These are phyloP conservation scores for Serripes groenlandicus DNA, from an alignment of 2,888 invertebrate genomes.

Conservation along the genomic window DNA sequence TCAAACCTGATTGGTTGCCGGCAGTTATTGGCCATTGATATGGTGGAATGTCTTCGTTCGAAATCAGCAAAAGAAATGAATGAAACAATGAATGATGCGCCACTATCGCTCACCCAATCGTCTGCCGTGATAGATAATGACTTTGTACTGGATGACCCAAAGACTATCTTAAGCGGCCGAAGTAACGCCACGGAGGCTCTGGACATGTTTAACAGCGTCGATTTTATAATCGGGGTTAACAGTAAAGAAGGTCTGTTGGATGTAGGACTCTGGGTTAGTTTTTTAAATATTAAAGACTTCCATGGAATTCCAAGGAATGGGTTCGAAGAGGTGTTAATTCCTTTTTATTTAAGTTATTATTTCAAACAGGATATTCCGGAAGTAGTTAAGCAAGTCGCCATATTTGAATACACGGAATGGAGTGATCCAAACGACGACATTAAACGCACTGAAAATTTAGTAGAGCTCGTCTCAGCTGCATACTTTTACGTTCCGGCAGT, in stretches of 20 bases:
- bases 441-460: neutral
- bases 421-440: neutral
- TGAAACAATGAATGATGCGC: neutral
- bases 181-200: neutral
- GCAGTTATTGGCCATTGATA: neutral
- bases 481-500: neutral
- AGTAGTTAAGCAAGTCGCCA: neutral
- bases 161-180: neutral
- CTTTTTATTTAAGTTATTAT: neutral
- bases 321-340: neutral
- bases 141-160: neutral
- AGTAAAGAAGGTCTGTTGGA: neutral
- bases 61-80: neutral
- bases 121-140: slow-evolving; percentile 1
- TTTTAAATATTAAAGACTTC: neutral
- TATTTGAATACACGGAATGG: slow-evolving; percentile 1
- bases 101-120: neutral
- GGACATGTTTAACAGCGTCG: slow-evolving; percentile 14
- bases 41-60: neutral
- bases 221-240: neutral
- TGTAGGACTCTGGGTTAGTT: neutral
- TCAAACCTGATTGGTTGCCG: neutral
- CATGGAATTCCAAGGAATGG: neutral
- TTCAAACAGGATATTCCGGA: neutral
- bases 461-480: neutral